A percentile compares a stretch with the other conserved stretches of the same genome.
phyloP scores from a whole-genome alignment of 2,888 invertebrate species.

The Ptilodon capucinus region DNA sequence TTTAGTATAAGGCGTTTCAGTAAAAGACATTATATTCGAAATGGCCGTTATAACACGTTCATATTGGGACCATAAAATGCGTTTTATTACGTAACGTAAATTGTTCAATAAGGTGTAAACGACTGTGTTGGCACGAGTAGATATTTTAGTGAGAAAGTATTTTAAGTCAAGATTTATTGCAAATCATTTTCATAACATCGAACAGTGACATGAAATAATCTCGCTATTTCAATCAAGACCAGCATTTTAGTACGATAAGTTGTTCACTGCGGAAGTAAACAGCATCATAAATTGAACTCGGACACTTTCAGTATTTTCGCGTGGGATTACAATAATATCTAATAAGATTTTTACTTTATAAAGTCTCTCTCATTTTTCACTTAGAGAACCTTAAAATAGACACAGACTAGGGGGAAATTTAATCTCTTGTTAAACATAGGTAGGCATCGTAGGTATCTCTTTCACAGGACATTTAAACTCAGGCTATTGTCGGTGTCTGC shows the following conservation, averaged over 20 bases:
- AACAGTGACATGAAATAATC: not conserved
- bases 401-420: too few relatives aligned
- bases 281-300: not conserved
- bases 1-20: not conserved
- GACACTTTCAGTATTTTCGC: not conserved
- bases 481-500: too few relatives aligned
- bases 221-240: not conserved
- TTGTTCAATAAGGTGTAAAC: conserved; percentile 24
- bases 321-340: too few relatives aligned
- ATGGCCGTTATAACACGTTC: not conserved
- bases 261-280: too few relatives aligned
- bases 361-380: too few relatives aligned
- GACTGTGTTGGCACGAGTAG: not conserved
- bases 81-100: conserved; percentile 13
- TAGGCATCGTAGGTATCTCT: too few relatives aligned
- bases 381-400: too few relatives aligned
- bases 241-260: too few relatives aligned
- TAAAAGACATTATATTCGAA: not conserved
- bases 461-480: too few relatives aligned
- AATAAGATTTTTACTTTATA: too few relatives aligned
- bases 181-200: not conserved
- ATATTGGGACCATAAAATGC: conserved; percentile 10
- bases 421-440: too few relatives aligned
- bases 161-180: not conserved
- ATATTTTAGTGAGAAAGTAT: too few relatives aligned